Conservation (phyloP, 2,113 vertebrate species). For the Heterocephalus glaber region DNA sequence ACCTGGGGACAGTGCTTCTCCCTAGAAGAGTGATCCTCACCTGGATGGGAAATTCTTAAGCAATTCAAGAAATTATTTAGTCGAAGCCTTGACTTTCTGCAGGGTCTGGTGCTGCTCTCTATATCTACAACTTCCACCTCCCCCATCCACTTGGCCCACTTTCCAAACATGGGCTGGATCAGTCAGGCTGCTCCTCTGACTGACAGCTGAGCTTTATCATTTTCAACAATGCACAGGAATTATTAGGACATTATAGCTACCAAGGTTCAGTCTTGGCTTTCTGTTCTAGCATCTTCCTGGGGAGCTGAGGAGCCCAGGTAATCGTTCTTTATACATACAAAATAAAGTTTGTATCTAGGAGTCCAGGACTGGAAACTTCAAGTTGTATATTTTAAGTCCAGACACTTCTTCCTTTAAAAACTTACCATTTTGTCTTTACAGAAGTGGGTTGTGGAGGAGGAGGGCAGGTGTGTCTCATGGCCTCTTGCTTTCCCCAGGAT, state of each 20-base stretch:
- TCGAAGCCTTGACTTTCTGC: background rate
- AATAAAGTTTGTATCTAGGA: background rate
- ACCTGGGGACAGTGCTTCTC: background rate
- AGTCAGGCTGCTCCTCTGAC: background rate
- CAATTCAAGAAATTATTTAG: background rate
- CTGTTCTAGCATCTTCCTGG: background rate
- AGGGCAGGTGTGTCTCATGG: slow-evolving; percentile 55
- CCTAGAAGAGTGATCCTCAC: background rate
- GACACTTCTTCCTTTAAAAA: slow-evolving; percentile 1
- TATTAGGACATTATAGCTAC: background rate
- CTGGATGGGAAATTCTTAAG: background rate
- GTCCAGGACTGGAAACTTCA: background rate
- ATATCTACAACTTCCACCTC: background rate
- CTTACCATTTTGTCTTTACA: background rate
- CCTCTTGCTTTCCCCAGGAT: slow-evolving; percentile 86
- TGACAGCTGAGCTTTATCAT: background rate
- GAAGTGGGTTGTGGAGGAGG: background rate
- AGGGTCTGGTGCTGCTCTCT: background rate
- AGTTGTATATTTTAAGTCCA: background rate
- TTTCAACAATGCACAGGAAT: background rate
- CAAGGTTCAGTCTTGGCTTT: background rate
- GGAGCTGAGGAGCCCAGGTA: background rate
- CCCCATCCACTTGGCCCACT: fast-evolving
- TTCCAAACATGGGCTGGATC: background rate
- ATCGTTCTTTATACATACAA: background rate